A percentile compares a stretch with the other conserved stretches of the same genome.
Evolutionary conservation across 2,888 invertebrate genomes (phyloP).

Genomic region (Parnassius smintheus): DNA sequence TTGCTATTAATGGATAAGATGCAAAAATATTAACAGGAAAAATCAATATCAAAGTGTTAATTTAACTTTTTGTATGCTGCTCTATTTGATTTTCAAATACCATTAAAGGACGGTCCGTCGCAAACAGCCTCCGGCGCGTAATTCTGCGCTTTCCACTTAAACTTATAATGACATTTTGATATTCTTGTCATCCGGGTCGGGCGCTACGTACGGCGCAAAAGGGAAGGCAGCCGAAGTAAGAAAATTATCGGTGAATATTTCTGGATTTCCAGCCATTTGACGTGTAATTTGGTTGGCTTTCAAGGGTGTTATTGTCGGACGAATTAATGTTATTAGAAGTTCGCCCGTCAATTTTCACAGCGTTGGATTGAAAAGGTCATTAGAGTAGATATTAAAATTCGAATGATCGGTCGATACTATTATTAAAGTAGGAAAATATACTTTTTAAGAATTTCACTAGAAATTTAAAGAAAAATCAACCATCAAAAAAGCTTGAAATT

Average conservation of each 20-base stretch:
- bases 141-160: conserved; percentile 58
- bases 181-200: conserved; percentile 62
- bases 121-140: conserved; percentile 54
- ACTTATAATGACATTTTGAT: conserved; percentile 80
- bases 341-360: conserved; percentile 41
- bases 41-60: conserved; percentile 12
- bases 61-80: conserved; percentile 39
- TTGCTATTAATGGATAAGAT: no score
- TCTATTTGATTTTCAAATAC: conserved; percentile 47
- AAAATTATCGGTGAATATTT: conserved; percentile 63
- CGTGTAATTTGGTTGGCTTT: conserved; percentile 67
- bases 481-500: no score
- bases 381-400: conserved; percentile 58
- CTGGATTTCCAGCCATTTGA: conserved; percentile 71
- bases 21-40: background rate
- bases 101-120: conserved; percentile 51
- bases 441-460: no score
- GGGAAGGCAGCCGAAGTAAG: conserved; percentile 32
- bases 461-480: no score
- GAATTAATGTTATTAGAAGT: conserved; percentile 61
- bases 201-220: conserved; percentile 26
- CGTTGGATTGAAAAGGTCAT: conserved; percentile 50
- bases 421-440: no score
- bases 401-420: conserved; percentile 50
- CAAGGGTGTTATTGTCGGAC: conserved; percentile 65